Evolutionary conservation across 1,140 invertebrate genomes (phyloP).

Genomic region (Drosophila elegans): DNA sequence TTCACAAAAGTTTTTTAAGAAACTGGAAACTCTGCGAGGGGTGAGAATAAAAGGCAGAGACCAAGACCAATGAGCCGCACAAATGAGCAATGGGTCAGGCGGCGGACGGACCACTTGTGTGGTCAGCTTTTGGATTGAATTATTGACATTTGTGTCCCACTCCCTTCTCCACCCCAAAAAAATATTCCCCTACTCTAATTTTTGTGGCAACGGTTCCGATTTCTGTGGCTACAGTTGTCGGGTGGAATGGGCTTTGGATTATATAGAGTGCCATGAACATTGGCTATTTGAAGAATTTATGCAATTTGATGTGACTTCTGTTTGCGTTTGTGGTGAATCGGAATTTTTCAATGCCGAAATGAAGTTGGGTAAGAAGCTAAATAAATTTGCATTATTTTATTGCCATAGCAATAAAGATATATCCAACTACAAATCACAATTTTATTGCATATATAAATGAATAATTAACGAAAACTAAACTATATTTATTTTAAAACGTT

Average conservation of each 20-base stretch:
- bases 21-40: slow-evolving; percentile 28
- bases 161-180: slow-evolving; percentile 7
- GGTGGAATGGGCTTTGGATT: neutral
- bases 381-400: slow-evolving; percentile 1
- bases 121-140: slow-evolving; percentile 58
- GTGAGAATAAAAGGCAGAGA: slow-evolving; percentile 28
- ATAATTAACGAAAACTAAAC: no score
- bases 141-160: slow-evolving; percentile 76
- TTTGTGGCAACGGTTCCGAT: slow-evolving; percentile 58
- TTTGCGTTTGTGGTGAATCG: slow-evolving; percentile 5
- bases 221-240: slow-evolving; percentile 51
- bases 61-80: slow-evolving; percentile 70
- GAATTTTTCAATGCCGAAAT: slow-evolving; percentile 17
- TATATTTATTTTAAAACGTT: no score
- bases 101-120: slow-evolving; percentile 23
- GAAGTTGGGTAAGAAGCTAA: neutral
- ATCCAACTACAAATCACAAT: no score
- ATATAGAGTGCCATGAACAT: slow-evolving; percentile 31
- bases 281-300: slow-evolving; percentile 60
- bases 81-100: slow-evolving; percentile 55
- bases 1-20: slow-evolving; percentile 62
- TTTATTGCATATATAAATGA: neutral
- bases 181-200: slow-evolving; percentile 48
- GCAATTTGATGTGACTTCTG: slow-evolving; percentile 52
- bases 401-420: neutral